Evolutionary conservation across 1,140 invertebrate species (phyloP), one percentile per base, ranked within the genome.

Genomic region (Fopius arisanus): DNA sequence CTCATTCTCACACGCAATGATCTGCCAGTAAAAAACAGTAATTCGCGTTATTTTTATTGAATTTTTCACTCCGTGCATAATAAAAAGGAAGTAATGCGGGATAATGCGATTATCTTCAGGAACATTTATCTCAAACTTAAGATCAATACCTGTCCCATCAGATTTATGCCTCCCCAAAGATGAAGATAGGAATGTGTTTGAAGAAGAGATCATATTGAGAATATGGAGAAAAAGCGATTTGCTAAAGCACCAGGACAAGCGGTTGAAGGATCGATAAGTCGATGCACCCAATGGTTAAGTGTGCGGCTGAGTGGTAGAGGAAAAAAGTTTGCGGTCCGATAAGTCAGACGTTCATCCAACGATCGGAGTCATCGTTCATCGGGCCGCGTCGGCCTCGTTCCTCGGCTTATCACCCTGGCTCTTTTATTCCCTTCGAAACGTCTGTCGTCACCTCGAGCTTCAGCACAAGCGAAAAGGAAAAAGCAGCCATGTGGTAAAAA

Each of bases 291-390:
- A 33, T 65, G 29, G n/a, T 29, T 31, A 65, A 16, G 23, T 19
- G 43, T 16, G 43, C 43, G n/a, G 16, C 43, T 48, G 14, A 48
- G 43, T 48, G 16, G 14, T 1, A 7, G 70, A 41, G 21, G 6
- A 19, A 72, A 67, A 72, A 72, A 67, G 14, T 72, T 72, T 72
- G 29, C 19, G 31, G 54, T 65, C 62, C 29, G 70, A 72, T 72
- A 72, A 72, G 62, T 72, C 63, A 67, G 62, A 72, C 40, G 63
- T 72, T 72, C 33, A 72, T 33, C 37, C 62, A 31, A 65, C 62
- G 62, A 48, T 72, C 16, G 7, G n/a, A 66, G 40, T 48, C 62
- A 72, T 72, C 63, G 21, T 72, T 72, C 70, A 72, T 72, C 23
- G 40, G 26, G 59, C 63, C 26, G 69, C 33, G n/a, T 65, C 29